Conservation (phyloP, 1,140 invertebrate species). For the Halyomorpha halys region DNA sequence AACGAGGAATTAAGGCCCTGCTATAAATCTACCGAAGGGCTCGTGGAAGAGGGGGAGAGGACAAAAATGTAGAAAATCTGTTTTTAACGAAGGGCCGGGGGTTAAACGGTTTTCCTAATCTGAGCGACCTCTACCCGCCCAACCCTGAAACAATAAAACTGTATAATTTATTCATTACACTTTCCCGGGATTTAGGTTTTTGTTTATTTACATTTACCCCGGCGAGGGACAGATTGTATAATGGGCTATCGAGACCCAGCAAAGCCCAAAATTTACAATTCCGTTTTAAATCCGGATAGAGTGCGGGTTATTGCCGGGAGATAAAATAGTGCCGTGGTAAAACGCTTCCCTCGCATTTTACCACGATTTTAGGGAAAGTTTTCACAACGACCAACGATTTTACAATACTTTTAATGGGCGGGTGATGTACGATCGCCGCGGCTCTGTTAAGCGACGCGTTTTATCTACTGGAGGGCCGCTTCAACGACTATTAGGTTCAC, state of each 20-base stretch:
- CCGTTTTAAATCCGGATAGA: conserved; percentile 8
- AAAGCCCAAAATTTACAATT: conserved; percentile 7
- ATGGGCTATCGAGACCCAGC: background rate
- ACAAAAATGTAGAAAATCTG: conserved; percentile 1
- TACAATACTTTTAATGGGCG: conserved; percentile 15
- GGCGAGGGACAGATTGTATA: conserved; percentile 8
- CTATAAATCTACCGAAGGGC: background rate
- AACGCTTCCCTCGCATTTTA: background rate
- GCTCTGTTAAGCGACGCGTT: background rate
- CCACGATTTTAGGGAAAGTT: conserved; percentile 2
- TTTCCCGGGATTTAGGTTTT: conserved; percentile 7
- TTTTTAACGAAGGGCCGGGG: conserved; percentile 1
- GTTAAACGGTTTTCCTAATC: background rate
- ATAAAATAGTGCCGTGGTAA: background rate
- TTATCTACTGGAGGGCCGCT: too few species aligned
- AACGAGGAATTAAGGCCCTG: background rate
- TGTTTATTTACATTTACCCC: conserved; percentile 11
- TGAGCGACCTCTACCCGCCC: background rate
- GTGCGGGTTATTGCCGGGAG: background rate
- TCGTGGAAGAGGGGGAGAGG: background rate
- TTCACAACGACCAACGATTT: background rate
- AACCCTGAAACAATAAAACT: conserved; percentile 14
- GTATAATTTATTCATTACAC: conserved; percentile 17
- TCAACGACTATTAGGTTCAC: too few species aligned
- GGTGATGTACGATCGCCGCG: background rate